Base-by-base conservation (phyloP, 2,888 invertebrate species). In the Lomographa bimaculata region DNA sequence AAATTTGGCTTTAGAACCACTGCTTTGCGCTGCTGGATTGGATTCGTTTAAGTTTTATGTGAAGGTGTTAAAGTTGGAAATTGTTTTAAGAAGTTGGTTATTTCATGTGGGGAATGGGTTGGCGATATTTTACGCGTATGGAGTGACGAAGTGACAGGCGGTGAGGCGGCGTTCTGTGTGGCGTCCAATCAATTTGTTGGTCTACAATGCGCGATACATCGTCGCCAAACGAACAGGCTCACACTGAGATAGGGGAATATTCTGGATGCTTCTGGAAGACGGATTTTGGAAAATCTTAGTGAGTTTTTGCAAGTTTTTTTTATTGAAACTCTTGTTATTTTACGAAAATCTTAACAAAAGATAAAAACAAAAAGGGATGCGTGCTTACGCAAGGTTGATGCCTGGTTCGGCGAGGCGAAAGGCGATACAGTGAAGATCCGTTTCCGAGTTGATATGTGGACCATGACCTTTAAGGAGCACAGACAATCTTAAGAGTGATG, bases 141-240 rank as follows among this genome's bases (percentile, higher is more conserved):
- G 81, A 72, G 81, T 83, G 83, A 82, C 78, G 76, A 71, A 66
- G 72, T 75, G 85, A 84, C 86, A 77, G 72, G 73, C 75, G 72
- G 65, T 66, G 64, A 71, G 79, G 73, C 84, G 84, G 85, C 75
- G 58, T 68, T 72, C 55, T 79, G 76, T 76, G 79, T 70, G 71
- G 78, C 62, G 58, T 49, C 84, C 85, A 83, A 86, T 86, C 86
- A 86, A 86, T 86, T 87, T 86, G 86, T 85, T 72, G 69, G 54
- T 58, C 54, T 71, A 81, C 84, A 80, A 82, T 80, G 75, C 84
- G 78, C 79, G 74, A 83, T 82, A 80, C 74, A 80, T 85, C 78
- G 73, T 68, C 62, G 55, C 52, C 58, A 56, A 66, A 69, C 71
- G 79, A 83, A 82, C 82, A 74, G 74, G 75, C 73, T 78, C 69